Evolutionary conservation across 1,140 invertebrate species (phyloP).

Genomic region (Bombus fervidus): DNA sequence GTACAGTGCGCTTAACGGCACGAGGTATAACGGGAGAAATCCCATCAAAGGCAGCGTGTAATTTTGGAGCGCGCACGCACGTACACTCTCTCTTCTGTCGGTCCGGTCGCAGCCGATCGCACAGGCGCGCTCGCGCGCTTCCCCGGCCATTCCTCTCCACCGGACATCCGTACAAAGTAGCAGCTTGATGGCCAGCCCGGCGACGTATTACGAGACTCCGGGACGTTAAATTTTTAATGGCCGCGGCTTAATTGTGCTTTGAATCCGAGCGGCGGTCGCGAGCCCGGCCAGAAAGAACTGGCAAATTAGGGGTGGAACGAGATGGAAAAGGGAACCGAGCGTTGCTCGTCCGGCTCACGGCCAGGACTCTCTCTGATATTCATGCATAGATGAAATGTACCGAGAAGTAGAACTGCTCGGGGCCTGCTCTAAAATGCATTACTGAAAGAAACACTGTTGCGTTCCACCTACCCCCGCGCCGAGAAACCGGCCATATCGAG

Average conservation of each 20-base stretch:
- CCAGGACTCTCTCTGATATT: conserved; percentile 60
- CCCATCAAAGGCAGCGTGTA: conserved; percentile 56
- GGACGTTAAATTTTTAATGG: conserved; percentile 72
- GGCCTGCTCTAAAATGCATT: conserved; percentile 69
- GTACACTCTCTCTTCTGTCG: background rate
- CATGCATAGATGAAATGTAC: conserved; percentile 72
- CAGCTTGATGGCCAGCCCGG: conserved; percentile 40
- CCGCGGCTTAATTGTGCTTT: conserved; percentile 72
- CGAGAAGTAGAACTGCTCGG: conserved; percentile 46
- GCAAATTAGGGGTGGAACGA: conserved; percentile 38
- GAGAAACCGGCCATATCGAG: conserved; percentile 42
- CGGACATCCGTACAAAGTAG: conserved; percentile 53
- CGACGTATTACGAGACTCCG: conserved; percentile 62
- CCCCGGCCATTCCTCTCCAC: background rate
- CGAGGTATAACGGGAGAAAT: conserved; percentile 40
- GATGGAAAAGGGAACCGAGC: conserved; percentile 3
- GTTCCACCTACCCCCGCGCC: background rate
- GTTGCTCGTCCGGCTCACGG: background rate
- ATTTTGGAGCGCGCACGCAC: conserved; percentile 33
- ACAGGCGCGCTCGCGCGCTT: background rate
- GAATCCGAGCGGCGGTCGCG: conserved; percentile 63
- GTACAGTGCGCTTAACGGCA: conserved; percentile 26
- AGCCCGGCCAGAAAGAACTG: conserved; percentile 44
- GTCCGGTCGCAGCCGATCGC: background rate
- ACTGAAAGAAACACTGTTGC: conserved; percentile 51